A percentile compares a stretch with the other conserved stretches of the same genome.
Conservation (phyloP, 2,113 vertebrate genomes). For the Ahaetulla prasina region DNA sequence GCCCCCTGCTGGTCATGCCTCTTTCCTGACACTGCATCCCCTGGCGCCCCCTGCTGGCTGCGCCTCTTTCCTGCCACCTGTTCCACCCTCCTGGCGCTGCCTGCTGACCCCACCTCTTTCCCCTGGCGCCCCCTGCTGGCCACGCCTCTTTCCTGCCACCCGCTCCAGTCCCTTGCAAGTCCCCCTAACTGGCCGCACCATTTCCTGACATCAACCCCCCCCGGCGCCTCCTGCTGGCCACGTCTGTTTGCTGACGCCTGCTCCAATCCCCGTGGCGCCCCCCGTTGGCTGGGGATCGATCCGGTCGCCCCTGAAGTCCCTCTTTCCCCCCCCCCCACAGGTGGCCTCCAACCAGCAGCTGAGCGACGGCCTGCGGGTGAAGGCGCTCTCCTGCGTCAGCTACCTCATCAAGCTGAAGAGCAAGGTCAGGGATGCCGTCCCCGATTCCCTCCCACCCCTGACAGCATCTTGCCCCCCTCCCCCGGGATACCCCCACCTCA, state of each 20-base stretch:
- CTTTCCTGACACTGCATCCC: background rate
- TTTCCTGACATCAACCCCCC: background rate
- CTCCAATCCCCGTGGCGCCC: background rate
- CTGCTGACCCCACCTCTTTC: too few relatives aligned
- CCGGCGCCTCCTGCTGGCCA: too few relatives aligned
- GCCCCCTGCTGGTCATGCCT: background rate
- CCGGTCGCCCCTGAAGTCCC: accelerated
- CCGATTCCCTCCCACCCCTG: too few relatives aligned
- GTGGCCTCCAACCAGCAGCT: slow-evolving; percentile 71
- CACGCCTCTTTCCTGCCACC: too few relatives aligned
- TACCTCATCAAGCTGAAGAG: slow-evolving; percentile 83
- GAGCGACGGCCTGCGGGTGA: slow-evolving; percentile 75
- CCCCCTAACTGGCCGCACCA: too few relatives aligned
- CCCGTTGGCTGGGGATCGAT: background rate
- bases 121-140: too few relatives aligned
- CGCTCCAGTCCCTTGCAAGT: too few relatives aligned
- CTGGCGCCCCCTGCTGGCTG: too few relatives aligned
- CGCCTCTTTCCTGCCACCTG: too few relatives aligned
- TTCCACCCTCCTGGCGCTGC: too few relatives aligned
- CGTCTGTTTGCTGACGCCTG: too few relatives aligned
- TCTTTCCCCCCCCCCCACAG: slow-evolving; percentile 49
- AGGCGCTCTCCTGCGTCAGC: slow-evolving; percentile 76
- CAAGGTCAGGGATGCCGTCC: slow-evolving; percentile 58
- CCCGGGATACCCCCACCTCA: accelerated
- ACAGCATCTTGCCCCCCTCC: background rate